Conservation (phyloP, 2,888 invertebrate genomes). For the Aspidiotus destructor region DNA sequence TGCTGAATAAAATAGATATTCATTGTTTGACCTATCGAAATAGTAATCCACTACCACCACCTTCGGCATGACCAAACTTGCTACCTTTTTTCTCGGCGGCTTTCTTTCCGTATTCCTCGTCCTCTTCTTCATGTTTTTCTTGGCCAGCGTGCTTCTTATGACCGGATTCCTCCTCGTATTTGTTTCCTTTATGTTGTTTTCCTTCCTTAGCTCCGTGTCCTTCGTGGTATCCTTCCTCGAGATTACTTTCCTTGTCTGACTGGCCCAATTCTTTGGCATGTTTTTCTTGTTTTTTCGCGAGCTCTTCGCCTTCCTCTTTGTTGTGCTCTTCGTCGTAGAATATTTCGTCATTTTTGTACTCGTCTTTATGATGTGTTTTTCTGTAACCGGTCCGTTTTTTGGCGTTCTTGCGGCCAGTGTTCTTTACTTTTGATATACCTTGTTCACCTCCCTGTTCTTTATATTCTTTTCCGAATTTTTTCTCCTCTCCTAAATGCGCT, state of each 20-base stretch:
- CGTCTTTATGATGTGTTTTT: slow-evolving; percentile 64
- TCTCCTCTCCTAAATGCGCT: slow-evolving; percentile 49
- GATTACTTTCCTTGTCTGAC: slow-evolving; percentile 49
- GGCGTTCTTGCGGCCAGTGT: slow-evolving; percentile 56
- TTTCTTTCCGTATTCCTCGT: slow-evolving; percentile 49
- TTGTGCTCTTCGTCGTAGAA: slow-evolving; percentile 64
- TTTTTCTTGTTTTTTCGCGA: slow-evolving; percentile 50
- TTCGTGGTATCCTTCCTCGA: slow-evolving; percentile 48
- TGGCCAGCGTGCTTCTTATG: slow-evolving; percentile 51
- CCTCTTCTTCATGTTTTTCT: slow-evolving; percentile 48
- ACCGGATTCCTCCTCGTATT: slow-evolving; percentile 48
- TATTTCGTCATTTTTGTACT: slow-evolving; percentile 65
- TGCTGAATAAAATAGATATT: too few species aligned
- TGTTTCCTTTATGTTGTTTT: slow-evolving; percentile 50
- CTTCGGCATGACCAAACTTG: slow-evolving; percentile 45
- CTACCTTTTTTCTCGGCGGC: slow-evolving; percentile 46
- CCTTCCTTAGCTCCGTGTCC: slow-evolving; percentile 50
- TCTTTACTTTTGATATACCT: slow-evolving; percentile 51
- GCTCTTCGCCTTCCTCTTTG: slow-evolving; percentile 56
- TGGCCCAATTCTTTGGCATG: slow-evolving; percentile 50
- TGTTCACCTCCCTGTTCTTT: slow-evolving; percentile 48
- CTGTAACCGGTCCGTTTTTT: slow-evolving; percentile 62
- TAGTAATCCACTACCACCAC: slow-evolving; percentile 23
- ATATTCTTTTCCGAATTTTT: slow-evolving; percentile 50
- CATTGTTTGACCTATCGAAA: too few species aligned